Base-by-base conservation (phyloP, 1,140 invertebrate species). In the Hermetia illucens region DNA sequence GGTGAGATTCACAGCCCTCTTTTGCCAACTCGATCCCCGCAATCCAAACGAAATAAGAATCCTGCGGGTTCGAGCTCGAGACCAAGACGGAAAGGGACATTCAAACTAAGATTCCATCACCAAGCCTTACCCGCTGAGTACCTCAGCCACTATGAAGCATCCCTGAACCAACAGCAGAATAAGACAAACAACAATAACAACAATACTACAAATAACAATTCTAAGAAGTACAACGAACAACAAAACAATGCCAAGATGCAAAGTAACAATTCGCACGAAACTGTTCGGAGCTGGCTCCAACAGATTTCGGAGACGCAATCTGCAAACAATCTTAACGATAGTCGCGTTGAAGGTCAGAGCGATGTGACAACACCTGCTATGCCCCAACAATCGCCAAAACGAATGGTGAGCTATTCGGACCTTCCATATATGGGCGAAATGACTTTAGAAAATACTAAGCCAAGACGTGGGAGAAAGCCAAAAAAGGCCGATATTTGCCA, bases 401-500 rank as follows among this genome's bases (percentile, higher is more conserved):
- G 62, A 46, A 62, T 73, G 10, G 60, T 83, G 39, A 79, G 79
- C 34, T 84, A 82, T 47, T 73, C 79, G n/a, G 82, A 88, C 49
- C 61, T 88, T 3, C 84, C 85, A 0, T 89, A 88, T 55, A 88
- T 89, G 83, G 85, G 86, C 2, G 85, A 89, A 51, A 86, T 89
- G 64, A 87, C 83, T 0, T 54, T 89, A 39, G 83, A 88, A 52
- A 84, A 88, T 56, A 82, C 78, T 9, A 80, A 86, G 47, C 84
- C 84, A 0, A 59, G 84, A 21, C 68, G 86, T 42, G 84, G 85
- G 0, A 63, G 86, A 9, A 90, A 90, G 46, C 86, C 85, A 1
- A 89, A 89, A 48, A 89, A 87, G 50, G 83, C 83, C 0, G 85
- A 90, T 51, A 88, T 89, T 42, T 89, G 84, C 45, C 84, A 88